Percentiles rank a stretch among this genome's conserved stretches.
Evolutionary conservation across 1,140 invertebrate species (phyloP).

Genomic region (Hirudo medicinalis): DNA sequence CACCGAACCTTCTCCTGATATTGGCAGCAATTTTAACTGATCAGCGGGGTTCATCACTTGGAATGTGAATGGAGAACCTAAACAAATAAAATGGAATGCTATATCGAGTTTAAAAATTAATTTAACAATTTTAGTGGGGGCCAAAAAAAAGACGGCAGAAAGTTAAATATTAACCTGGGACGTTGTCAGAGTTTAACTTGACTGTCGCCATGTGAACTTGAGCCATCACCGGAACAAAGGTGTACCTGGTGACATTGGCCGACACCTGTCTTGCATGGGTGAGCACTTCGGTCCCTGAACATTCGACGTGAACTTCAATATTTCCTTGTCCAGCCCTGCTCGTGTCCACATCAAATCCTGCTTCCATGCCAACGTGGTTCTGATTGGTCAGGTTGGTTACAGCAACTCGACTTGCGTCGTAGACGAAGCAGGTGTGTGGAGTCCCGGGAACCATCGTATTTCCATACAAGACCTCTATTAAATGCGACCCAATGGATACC

Average conservation of each 20-base stretch:
- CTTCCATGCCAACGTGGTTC: constrained; percentile 17
- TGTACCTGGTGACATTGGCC: constrained; percentile 49
- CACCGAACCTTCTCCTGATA: background rate
- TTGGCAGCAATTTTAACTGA: background rate
- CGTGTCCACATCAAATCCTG: constrained; percentile 77
- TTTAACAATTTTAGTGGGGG: no score
- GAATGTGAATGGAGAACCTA: constrained; percentile 10
- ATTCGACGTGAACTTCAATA: constrained; percentile 87
- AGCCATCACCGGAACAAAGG: constrained; percentile 66
- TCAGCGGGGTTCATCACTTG: constrained; percentile 14
- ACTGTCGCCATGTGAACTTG: constrained; percentile 68
- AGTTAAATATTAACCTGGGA: constrained; percentile 32
- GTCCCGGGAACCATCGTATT: constrained; percentile 75
- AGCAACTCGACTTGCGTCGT: constrained; percentile 61
- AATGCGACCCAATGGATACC: background rate
- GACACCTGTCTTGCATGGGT: constrained; percentile 39
- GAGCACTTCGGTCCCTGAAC: constrained; percentile 35
- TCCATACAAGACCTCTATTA: constrained; percentile 36
- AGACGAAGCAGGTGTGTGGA: constrained; percentile 82
- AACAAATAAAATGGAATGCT: background rate
- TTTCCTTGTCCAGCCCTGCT: constrained; percentile 92
- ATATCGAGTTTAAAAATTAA: no score
- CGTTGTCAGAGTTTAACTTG: constrained; percentile 54
- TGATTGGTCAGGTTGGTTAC: constrained; percentile 42
- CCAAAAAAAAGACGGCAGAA: no score